Base-by-base conservation (phyloP, 2,888 invertebrate genomes). In the Chloromyia formosa region DNA sequence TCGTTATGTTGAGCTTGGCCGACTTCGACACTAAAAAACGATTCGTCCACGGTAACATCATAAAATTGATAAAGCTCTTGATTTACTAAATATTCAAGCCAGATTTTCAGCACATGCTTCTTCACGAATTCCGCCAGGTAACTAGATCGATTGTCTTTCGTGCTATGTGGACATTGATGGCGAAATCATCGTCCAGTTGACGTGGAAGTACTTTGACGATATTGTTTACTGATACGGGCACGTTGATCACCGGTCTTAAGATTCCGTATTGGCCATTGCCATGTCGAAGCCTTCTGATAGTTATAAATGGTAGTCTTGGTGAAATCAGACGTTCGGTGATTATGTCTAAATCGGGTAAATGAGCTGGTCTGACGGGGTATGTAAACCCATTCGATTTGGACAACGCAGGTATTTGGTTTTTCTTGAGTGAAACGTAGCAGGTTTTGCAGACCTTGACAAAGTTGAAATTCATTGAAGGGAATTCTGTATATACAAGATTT, bases 191-290 rank as follows among this genome's bases (percentile, higher is more conserved):
- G 68, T 81, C 78, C 12, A 81, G 12, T 18, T 78, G 40, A 72
- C 81, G 54, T 61, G 79, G 79, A 42, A 78, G 77, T 27, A 12
- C 35, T 27, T 76, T 42, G 5, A 81, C 79, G 79, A 80, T 80
- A 56, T 75, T 80, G 62, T 80, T 74, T 4, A 79, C 78, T 22
- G 75, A 74, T 7, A 80, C 77, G 53, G 81, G 80, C 40, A 81
- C 79, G 78, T 81, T 81, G 12, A 81, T 81, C 1, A 81, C 74
- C 60, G 81, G 81, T 7, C 80, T 80, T 23, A 76, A 74, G 58
- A 80, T 80, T 64, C 79, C 80, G 60, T 76, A 79, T 68, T 79
- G 79, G 20, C 79, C 80, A 72, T 80, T 61, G 69, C 79, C 78
- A 78, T 81, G 78, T 58, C 80, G 77, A 60, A 80, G 75, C 60